Conservation (phyloP, 2,888 invertebrate genomes). For the Polyommatus iphigenia region DNA sequence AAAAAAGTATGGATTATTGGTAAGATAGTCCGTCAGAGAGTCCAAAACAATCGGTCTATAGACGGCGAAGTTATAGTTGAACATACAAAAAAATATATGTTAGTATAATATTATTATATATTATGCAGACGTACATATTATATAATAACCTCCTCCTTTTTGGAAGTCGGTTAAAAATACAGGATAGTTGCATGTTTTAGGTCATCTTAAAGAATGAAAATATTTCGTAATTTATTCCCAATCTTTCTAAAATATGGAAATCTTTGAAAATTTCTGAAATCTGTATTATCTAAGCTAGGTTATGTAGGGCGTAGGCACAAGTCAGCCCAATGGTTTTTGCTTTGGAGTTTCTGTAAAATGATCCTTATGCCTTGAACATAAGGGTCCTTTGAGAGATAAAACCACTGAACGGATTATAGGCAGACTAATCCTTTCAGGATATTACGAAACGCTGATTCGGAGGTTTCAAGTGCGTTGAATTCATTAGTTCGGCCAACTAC, state of each 20-base stretch:
- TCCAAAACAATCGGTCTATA: too few species aligned
- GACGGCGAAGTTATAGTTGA: too few species aligned
- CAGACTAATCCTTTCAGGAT: slow-evolving; percentile 7
- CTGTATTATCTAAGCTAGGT: neutral
- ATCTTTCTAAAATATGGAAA: neutral
- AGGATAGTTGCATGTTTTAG: too few species aligned
- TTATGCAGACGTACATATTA: too few species aligned
- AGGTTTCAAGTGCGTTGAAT: neutral
- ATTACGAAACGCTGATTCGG: slow-evolving; percentile 13
- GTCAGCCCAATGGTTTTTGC: neutral
- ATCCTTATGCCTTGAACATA: neutral
- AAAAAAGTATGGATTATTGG: too few species aligned
- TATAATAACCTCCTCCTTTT: too few species aligned
- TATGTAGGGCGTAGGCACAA: neutral
- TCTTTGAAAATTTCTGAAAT: neutral
- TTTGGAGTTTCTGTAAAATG: neutral
- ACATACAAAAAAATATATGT: too few species aligned
- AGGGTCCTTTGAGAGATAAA: neutral
- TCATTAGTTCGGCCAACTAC: neutral
- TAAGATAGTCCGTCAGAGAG: too few species aligned
- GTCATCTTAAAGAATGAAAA: too few species aligned
- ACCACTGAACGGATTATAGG: neutral
- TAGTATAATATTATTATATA: too few species aligned
- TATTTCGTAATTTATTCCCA: neutral
- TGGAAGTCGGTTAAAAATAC: too few species aligned